Evolutionary conservation across 2,113 vertebrate genomes (phyloP).

Genomic region (Cyphomyrus plagiostoma): DNA sequence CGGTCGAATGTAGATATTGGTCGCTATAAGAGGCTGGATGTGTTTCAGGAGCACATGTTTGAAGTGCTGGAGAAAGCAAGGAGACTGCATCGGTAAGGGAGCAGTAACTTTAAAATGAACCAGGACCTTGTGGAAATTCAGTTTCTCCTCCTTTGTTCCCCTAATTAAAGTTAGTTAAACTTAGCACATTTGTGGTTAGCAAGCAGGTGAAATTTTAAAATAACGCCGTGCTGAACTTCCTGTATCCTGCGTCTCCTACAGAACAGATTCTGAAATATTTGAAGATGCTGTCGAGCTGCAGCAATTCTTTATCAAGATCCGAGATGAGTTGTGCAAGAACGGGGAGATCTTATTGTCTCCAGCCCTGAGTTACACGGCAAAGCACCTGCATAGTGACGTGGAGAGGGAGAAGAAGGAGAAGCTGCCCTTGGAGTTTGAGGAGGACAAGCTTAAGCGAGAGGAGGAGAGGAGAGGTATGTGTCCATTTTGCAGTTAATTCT

Average conservation of each 20-base stretch:
- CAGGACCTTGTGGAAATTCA: neutral
- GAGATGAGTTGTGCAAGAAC: constrained; percentile 97
- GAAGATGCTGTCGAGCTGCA: constrained; percentile 94
- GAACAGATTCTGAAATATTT: constrained; percentile 95
- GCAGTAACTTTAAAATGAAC: neutral
- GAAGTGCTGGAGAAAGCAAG: constrained; percentile 91
- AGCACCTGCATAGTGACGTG: constrained; percentile 86
- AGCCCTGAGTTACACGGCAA: constrained; percentile 85
- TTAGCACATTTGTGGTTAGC: neutral
- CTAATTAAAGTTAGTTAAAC: neutral
- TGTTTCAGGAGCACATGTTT: constrained; percentile 98
- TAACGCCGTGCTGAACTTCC: neutral
- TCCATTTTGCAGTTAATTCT: neutral
- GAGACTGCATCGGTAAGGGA: constrained; percentile 79
- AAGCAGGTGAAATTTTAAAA: neutral
- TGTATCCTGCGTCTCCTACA: constrained; percentile 38
- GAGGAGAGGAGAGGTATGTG: constrained; percentile 76
- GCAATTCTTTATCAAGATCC: constrained; percentile 95
- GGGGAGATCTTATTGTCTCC: constrained; percentile 89
- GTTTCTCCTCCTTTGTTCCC: neutral
- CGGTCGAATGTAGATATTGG: constrained; percentile 85
- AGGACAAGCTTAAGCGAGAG: constrained; percentile 84
- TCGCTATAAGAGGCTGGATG: constrained; percentile 83
- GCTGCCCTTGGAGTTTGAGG: constrained; percentile 90
- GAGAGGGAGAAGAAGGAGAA: constrained; percentile 98